Evolutionary conservation across 2,113 vertebrate species (phyloP), one percentile per base, ranked within the genome.

Genomic region (Aspiorhynchus laticeps): DNA sequence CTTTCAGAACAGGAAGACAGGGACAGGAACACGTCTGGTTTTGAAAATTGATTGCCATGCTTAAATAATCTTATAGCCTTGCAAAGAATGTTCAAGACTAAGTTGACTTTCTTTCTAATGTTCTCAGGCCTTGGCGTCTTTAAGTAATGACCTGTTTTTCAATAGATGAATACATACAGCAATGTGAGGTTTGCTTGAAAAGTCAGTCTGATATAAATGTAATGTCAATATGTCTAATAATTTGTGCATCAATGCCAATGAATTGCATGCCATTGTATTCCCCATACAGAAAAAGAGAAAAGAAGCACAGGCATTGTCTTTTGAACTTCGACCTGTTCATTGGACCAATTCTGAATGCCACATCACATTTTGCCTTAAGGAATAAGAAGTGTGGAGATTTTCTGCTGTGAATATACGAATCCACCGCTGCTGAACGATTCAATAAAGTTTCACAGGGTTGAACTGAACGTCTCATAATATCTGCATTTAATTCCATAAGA

Each of bases 41-140:
- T 84, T 87, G 83, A 78, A 83, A 87, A 87, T 53, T 85, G 73
- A 89, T 89, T 89, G 80, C 80, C 21, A 63, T 48, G 43, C 74
- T 33, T 83, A 74, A 88, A 89, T 85, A 85, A 87, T 69, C 21
- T 15, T 38, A 80, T 24, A 85, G 51, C 61, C 79, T 85, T 89
- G 78, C 36, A 81, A 76, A 10, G 26, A 76, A 28, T 77, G 43
- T 31, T 51, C 74, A 77, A 77, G 14, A 77, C 36, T n/a, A 19
- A 77, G 74, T 17, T 51, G 43, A 33, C 14, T 78, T 51, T 53
- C 8, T 53, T 51, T 78, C 7, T 53, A 78, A 78, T 53, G 48
- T 48, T 78, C 48, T 10, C 76, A 78, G 76, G 46, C 76, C 76
- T 78, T 78, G 76, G 65, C 31, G 73, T 83, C 81, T 83, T 83